Conservation (phyloP, 2,113 vertebrate species). For the Myodes glareolus region DNA sequence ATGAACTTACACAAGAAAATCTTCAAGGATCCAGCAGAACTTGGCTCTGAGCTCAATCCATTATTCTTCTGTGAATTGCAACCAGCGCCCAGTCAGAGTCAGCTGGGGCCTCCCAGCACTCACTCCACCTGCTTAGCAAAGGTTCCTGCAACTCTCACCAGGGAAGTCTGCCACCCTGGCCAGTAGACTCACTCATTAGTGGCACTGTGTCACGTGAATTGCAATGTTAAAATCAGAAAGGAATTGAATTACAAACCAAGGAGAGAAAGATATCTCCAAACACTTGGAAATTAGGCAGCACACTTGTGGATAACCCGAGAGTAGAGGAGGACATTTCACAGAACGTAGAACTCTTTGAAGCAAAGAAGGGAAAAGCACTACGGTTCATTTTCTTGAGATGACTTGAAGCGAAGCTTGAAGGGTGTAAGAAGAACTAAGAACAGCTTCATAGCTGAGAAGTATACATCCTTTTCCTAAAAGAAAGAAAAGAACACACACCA, state of each 20-base stretch:
- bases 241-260: background rate
- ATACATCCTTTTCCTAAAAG: background rate
- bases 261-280: background rate
- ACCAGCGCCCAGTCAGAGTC: background rate
- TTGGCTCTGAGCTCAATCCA: background rate
- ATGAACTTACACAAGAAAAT: fast-evolving
- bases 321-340: background rate
- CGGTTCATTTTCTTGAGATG: too few relatives aligned
- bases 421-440: background rate
- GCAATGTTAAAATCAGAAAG: background rate
- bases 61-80: background rate
- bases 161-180: background rate
- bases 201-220: background rate
- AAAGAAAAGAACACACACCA: background rate
- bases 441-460: background rate
- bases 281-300: background rate
- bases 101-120: background rate
- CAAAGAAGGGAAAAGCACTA: background rate
- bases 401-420: background rate
- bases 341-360: background rate
- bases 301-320: background rate
- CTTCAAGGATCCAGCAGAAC: too few relatives aligned
- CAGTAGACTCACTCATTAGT: background rate
- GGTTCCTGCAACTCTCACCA: background rate
- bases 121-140: background rate